Base-by-base conservation (phyloP, 1,140 invertebrate genomes). In the Scaptomyza hsui region DNA sequence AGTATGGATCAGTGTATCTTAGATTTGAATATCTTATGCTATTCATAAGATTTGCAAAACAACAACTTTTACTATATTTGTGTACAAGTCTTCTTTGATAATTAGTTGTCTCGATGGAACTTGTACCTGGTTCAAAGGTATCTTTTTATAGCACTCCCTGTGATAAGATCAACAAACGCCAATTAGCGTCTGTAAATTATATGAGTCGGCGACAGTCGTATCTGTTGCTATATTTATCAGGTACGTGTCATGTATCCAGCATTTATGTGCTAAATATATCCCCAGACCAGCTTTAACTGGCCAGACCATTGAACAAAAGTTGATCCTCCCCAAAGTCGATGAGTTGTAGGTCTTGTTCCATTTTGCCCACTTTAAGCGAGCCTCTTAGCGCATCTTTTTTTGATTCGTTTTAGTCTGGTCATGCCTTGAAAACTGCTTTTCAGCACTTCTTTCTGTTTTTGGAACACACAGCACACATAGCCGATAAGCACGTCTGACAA, bases 181-280 rank as follows among this genome's bases (percentile, higher is more conserved):
- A 85, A 83, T 83, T 76, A 80, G 76, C 39, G 68, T 45, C 72
- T 18, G 72, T 76, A 70, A 86, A 85, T 41, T 62, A 39, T 65
- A 42, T 55, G 35, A n/a, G 19, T 44, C 48, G 62, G 62, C 42
- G 52, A 48, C 62, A 45, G 53, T 48, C 64, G 26, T 41, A 21
- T 44, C 61, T 45, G 42, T 44, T 21, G 68, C 59, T 69, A 64
- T 69, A 64, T 77, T 72, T 72, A 61, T 72, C 68, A 72, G 42
- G 53, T 65, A 71, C 32, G n/a, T 7, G 15, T 37, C 44, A n/a
- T 61, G 48, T 81, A 62, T 26, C 59, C 78, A 65, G 71, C 57
- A 76, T 77, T 39, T 53, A 45, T 51, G 39, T 29, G 19, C 26
- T 19, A 12, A 10, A 4, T 37, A 10, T 47, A 59, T 32, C 21